Evolutionary conservation across 1,140 invertebrate species (phyloP), one percentile per base, ranked within the genome.

Genomic region (Himalopsyche phryganea): DNA sequence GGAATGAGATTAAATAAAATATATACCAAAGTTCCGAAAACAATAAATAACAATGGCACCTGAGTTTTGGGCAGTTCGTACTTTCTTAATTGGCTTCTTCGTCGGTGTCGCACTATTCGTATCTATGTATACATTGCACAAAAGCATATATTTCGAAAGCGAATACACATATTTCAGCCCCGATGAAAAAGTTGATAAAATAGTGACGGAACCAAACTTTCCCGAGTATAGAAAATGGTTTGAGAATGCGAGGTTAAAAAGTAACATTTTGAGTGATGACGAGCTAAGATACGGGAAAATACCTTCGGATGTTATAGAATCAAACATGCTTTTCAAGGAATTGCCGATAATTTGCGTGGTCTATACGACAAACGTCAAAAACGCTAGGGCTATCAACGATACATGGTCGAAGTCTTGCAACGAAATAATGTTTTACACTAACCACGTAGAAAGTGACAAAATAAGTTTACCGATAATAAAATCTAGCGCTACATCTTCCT

Each of bases 401-500:
- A 64, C 62, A 5, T 64, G 62, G 62, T 44, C 50, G 3, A 52
- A 14, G 17, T 58, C 53, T 10, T 64, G 62, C 41, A 57, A 63
- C 46, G 17, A 48, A 35, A 32, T 60, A 6, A 42, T 63, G 14
- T 60, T 35, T 36, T 63, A 63, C 41, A 53, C 47, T 20, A 49
- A 53, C 28, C 41, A 32, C 36, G 20, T 42, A 3, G 42, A 52
- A 23, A 38, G 28, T 13, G 19, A 54, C 38, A 35, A 53, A 46
- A 28, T 45, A 18, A 13, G 13, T 23, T n/a, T 44, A 20, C 40
- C 20, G 9, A 42, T 40, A 33, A 45, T 44, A 1, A 53, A 57
- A 45, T 44, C 14, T 10, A 59, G 42, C 7, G 49, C 47, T 2
- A 66, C 69, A 1, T 80, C 77, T 3, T 79, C 77, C 0, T 80